Base-by-base conservation (phyloP, 92 coral and sea anemone species). In the Muricea muricata region DNA sequence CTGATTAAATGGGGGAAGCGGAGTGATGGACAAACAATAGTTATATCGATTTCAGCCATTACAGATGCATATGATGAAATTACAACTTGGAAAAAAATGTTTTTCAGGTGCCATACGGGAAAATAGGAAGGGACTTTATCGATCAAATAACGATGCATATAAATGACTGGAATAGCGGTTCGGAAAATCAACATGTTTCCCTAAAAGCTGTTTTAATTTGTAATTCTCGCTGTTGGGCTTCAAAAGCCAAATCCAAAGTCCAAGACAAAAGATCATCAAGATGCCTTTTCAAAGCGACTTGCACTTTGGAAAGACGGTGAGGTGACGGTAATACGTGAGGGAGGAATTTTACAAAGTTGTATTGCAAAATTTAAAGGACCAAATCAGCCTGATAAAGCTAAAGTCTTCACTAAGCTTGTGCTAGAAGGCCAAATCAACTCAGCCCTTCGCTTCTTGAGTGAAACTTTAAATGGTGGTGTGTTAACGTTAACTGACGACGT, bases 311-410 rank as follows among this genome's bases (percentile, higher is more conserved):
- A 80, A 35, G 85, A 80, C 58, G 78, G 78, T 46, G 60, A 80
- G 46, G 65, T 80, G 39, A 79, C 81, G 37, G 83, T 87, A 39
- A 58, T 87, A 60, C 79, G 82, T 21, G 87, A 81, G 50, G 82
- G 90, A 0, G 58, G 82, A 35, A 87, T 81, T 61, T 80, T 79
- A 46, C 66, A 75, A 75, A 26, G 67, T 75, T 67, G 81, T 8
- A 75, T 75, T 0, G 81, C 67, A 47, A 75, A 75, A 15, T 17
- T 5, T 26, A 75, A 75, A 34, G 14, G 34, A 2, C 50, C 65
- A 46, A 67, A 60, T 26, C 48, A 26, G 14, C 75, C 56, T 12
- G 73, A 78, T 21, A 23, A 55, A 80, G 35, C 75, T n/a, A 80
- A 80, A 54, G 35, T 80, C 12, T 80, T 80, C 34, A 76, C 85